Conservation (phyloP, 2,797 vertebrate genomes). For the Muscicapa comitata region DNA sequence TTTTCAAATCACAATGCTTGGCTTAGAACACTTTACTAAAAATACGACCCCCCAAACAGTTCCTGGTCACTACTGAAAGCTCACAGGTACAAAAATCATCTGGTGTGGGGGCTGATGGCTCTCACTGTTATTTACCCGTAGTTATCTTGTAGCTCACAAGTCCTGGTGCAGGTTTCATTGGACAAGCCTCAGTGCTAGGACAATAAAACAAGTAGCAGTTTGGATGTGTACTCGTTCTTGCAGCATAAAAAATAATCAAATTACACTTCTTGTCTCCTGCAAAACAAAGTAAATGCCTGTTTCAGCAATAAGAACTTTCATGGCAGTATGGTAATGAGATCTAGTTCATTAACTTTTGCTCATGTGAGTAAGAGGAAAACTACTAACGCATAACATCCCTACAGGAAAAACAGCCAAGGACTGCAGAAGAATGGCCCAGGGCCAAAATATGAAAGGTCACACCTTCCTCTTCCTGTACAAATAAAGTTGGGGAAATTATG, state of each 20-base stretch:
- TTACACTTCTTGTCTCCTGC: slow-evolving; percentile 84
- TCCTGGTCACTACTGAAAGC: background rate
- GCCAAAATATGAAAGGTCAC: background rate
- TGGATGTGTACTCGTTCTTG: slow-evolving; percentile 65
- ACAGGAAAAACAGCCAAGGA: background rate
- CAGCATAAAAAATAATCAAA: slow-evolving; percentile 81
- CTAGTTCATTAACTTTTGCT: background rate
- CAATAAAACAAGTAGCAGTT: slow-evolving; percentile 92
- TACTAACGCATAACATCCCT: background rate
- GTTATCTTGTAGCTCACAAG: slow-evolving; percentile 82
- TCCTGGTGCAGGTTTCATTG: slow-evolving; percentile 73
- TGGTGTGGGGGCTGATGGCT: background rate
- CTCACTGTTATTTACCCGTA: slow-evolving; percentile 74
- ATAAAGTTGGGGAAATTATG: background rate
- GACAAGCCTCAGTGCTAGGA: slow-evolving; percentile 81
- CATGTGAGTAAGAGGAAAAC: background rate
- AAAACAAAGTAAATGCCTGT: background rate
- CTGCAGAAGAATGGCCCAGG: background rate
- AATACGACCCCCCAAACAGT: background rate
- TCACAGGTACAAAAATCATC: background rate
- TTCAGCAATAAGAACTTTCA: background rate
- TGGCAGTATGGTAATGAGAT: background rate
- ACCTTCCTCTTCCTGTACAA: slow-evolving; percentile 36
- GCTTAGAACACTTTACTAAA: background rate
- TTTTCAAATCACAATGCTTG: background rate